Percentiles rank a stretch among this genome's conserved stretches.
These are phyloP conservation scores for Chelonus insularis DNA, from an alignment of 1,140 invertebrate genomes.

Conservation along the genomic window DNA sequence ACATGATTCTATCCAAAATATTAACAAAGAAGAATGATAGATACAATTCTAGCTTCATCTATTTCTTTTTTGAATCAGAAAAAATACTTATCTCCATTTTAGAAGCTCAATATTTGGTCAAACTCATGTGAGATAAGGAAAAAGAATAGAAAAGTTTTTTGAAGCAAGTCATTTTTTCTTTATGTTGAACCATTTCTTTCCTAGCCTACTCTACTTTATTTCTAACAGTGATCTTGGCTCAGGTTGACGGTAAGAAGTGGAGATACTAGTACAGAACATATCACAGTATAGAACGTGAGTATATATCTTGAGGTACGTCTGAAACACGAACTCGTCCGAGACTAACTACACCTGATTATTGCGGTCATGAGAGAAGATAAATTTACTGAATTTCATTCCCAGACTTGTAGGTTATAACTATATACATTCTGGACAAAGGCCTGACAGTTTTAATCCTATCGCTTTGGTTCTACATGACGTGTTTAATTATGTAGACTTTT, in stretches of 20 bases:
- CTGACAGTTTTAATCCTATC: conserved; percentile 15
- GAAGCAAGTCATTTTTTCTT: not conserved
- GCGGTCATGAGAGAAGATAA: conserved; percentile 38
- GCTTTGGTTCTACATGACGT: conserved; percentile 10
- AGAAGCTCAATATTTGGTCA: not conserved
- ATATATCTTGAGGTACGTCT: conserved; percentile 10
- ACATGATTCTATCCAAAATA: too few relatives aligned
- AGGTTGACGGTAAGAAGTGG: not conserved
- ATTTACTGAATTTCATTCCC: conserved; percentile 41
- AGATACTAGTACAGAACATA: conserved; percentile 1
- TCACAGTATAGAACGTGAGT: not conserved
- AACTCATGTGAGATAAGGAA: too few relatives aligned
- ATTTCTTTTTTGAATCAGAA: too few relatives aligned
- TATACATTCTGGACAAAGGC: conserved; percentile 15
- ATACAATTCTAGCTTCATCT: too few relatives aligned
- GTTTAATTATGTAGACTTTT: conserved; percentile 6
- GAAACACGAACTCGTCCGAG: conserved; percentile 26
- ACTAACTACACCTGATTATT: conserved; percentile 47
- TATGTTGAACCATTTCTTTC: not conserved
- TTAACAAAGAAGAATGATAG: too few relatives aligned
- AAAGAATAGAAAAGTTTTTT: not conserved
- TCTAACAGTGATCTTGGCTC: not conserved
- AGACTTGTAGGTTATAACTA: conserved; percentile 20
- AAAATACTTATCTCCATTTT: too few relatives aligned
- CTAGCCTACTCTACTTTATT: not conserved